Evolutionary conservation across 2,888 invertebrate species (phyloP).

Genomic region (Amphipyra tragopoginis): DNA sequence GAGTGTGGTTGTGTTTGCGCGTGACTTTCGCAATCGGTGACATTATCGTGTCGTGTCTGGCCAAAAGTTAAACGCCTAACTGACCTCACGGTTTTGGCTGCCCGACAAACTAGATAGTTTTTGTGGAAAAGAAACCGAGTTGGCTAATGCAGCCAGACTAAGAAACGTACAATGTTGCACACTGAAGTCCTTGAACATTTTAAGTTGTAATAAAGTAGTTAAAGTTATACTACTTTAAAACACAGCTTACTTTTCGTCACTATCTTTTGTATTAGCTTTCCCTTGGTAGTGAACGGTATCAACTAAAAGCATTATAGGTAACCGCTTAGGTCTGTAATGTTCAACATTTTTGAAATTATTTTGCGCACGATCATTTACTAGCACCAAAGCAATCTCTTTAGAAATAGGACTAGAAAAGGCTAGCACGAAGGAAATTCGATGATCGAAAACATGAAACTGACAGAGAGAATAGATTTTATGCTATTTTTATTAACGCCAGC

Average conservation of each 20-base stretch:
- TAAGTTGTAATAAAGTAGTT: slow-evolving; percentile 14
- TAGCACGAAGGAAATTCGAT: slow-evolving; percentile 28
- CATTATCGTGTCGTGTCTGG: slow-evolving; percentile 84
- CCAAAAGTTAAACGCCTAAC: slow-evolving; percentile 79
- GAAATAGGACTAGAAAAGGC: slow-evolving; percentile 17
- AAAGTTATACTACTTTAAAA: slow-evolving; percentile 21
- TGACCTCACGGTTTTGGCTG: slow-evolving; percentile 79
- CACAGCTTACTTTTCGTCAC: slow-evolving; percentile 16
- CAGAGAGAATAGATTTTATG: slow-evolving; percentile 5
- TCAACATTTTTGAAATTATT: slow-evolving; percentile 43
- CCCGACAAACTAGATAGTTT: slow-evolving; percentile 52
- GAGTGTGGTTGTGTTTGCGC: slow-evolving; percentile 79
- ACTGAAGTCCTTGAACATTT: slow-evolving; percentile 41
- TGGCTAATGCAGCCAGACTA: slow-evolving; percentile 38
- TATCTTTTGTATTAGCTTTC: slow-evolving; percentile 37
- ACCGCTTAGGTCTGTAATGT: slow-evolving; percentile 8
- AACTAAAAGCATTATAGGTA: slow-evolving; percentile 39
- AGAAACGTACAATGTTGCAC: slow-evolving; percentile 24
- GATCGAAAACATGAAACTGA: slow-evolving; percentile 39
- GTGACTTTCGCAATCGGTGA: slow-evolving; percentile 86
- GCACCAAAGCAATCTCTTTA: slow-evolving; percentile 31
- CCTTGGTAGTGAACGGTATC: slow-evolving; percentile 14
- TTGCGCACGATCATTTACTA: slow-evolving; percentile 42
- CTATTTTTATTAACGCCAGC: slow-evolving; percentile 16
- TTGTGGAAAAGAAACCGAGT: slow-evolving; percentile 49